These are phyloP conservation scores for human DNA, from an alignment of 2,113 vertebrate genomes.

Conservation along the genomic window DNA sequence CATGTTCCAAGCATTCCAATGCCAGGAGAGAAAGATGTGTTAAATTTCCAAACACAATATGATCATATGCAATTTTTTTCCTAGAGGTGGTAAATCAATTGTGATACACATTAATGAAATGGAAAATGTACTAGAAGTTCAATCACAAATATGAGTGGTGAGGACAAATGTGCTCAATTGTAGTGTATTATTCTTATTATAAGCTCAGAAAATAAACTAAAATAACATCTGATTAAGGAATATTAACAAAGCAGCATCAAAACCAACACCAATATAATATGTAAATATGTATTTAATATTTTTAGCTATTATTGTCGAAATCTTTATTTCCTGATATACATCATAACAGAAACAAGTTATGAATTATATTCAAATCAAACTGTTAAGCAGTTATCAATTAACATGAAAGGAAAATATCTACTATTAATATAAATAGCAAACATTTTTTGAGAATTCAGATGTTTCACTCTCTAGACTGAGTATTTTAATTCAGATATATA, in stretches of 20 bases:
- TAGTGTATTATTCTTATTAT: neutral
- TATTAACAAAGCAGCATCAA: neutral
- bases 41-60: neutral
- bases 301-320: neutral
- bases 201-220: neutral
- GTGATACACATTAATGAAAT: neutral
- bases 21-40: neutral
- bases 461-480: too few relatives aligned
- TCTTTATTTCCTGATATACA: neutral
- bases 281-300: neutral
- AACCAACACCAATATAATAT: neutral
- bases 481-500: neutral
- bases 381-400: neutral
- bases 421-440: neutral
- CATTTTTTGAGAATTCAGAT: neutral
- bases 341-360: neutral
- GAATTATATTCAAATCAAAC: neutral
- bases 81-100: neutral
- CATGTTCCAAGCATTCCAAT: neutral
- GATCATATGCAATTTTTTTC: neutral
- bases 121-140: neutral
- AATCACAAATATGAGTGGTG: neutral
- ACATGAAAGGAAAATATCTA: neutral
- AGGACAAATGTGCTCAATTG: neutral
- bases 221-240: neutral